Evolutionary conservation across 2,888 invertebrate genomes (phyloP).

Genomic region (Oligia fasciuncula): DNA sequence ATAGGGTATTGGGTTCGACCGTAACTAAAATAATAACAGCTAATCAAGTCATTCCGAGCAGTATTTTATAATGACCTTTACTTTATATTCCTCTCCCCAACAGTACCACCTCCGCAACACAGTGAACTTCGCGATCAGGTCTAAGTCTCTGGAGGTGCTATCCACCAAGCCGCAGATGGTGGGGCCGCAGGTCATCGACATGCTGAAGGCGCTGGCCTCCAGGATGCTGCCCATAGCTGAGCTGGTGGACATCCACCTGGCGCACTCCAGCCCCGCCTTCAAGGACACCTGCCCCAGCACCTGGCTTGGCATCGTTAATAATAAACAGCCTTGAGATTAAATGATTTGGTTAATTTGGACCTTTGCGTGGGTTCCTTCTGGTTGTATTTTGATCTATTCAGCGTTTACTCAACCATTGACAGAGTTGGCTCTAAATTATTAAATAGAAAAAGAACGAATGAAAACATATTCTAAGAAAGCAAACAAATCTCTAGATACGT

Average conservation of each 20-base stretch:
- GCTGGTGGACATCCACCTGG: constrained; percentile 82
- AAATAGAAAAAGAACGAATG: too few relatives aligned
- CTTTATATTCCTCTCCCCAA: not conserved
- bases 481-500: not conserved
- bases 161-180: constrained; percentile 81
- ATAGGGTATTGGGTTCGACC: too few relatives aligned
- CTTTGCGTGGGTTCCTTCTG: not conserved
- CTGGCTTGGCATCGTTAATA: constrained; percentile 85
- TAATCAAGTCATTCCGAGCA: not conserved
- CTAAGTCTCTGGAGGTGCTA: constrained; percentile 75
- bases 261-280: constrained; percentile 83
- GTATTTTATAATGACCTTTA: not conserved
- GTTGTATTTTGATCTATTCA: not conserved
- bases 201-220: constrained; percentile 79
- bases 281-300: constrained; percentile 82
- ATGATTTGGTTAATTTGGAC: not conserved
- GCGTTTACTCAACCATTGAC: not conserved
- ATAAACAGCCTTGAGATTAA: constrained; percentile 74
- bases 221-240: constrained; percentile 81
- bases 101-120: constrained; percentile 85
- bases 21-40: not conserved
- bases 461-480: not conserved
- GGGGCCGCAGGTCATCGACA: constrained; percentile 79
- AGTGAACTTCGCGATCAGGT: constrained; percentile 80
- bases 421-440: too few relatives aligned